These are phyloP conservation scores for Centropyge bicolor DNA, from an alignment of 2,797 vertebrate genomes.

Conservation along the genomic window DNA sequence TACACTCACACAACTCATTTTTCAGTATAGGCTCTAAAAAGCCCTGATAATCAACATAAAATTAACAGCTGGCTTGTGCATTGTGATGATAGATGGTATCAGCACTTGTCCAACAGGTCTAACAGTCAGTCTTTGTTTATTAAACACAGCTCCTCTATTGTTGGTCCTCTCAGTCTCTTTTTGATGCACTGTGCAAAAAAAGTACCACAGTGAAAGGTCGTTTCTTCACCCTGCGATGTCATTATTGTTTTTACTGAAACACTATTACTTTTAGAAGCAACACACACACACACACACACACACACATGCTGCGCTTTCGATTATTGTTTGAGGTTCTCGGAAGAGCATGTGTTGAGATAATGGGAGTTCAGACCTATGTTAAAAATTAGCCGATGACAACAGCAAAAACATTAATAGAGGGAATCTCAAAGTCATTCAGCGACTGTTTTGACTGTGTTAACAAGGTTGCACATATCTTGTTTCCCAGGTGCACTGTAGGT, in stretches of 20 bases:
- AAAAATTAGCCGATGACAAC: not conserved
- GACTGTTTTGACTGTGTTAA: conserved; percentile 37
- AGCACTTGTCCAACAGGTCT: conserved; percentile 69
- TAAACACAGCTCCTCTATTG: conserved; percentile 68
- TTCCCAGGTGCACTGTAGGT: conserved; percentile 59
- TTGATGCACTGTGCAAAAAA: conserved; percentile 53
- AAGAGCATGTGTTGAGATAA: conserved; percentile 1
- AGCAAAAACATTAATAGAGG: not conserved
- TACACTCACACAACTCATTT: not conserved
- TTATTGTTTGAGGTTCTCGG: conserved; percentile 22
- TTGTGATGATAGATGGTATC: conserved; percentile 49
- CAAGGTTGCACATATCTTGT: conserved; percentile 50
- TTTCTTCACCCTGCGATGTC: conserved; percentile 43
- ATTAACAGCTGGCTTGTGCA: conserved; percentile 19
- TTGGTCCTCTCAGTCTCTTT: conserved; percentile 42
- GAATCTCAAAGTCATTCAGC: conserved; percentile 22
- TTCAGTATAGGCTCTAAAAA: conserved; percentile 11
- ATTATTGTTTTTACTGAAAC: conserved; percentile 59
- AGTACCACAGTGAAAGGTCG: conserved; percentile 49
- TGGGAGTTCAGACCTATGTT: not conserved
- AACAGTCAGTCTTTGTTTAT: conserved; percentile 69
- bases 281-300: conserved; percentile 6
- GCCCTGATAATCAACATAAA: conserved; percentile 11
- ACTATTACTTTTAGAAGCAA: conserved; percentile 28
- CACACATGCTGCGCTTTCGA: conserved; percentile 3